phyloP scores from a whole-genome alignment of 2,888 invertebrate genomes.

The Drosophila imparisetae region DNA sequence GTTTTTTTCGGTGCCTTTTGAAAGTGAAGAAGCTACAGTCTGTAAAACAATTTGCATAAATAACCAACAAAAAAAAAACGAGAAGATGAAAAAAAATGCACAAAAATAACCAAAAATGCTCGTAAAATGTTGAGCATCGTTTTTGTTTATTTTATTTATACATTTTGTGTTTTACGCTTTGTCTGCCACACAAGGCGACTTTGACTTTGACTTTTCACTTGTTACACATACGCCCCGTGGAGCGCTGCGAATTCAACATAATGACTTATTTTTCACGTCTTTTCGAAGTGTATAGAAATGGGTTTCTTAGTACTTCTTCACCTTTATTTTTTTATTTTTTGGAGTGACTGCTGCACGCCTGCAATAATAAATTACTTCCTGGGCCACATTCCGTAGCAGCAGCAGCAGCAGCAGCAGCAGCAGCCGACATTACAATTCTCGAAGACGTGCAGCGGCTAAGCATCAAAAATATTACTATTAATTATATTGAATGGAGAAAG shows the following conservation, averaged over 20 bases:
- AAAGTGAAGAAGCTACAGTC: conserved; percentile 58
- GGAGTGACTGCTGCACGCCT: conserved; percentile 41
- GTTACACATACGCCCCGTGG: conserved; percentile 77
- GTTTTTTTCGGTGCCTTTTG: conserved; percentile 49
- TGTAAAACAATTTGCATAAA: conserved; percentile 72
- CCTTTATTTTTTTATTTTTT: conserved; percentile 23
- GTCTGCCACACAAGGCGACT: conserved; percentile 51
- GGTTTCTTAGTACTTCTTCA: conserved; percentile 6
- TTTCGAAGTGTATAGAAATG: conserved; percentile 39
- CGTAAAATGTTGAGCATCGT: conserved; percentile 18
- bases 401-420: conserved; percentile 31
- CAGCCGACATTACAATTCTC: conserved; percentile 65
- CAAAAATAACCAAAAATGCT: conserved; percentile 8
- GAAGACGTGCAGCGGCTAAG: conserved; percentile 59
- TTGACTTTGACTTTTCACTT: conserved; percentile 71
- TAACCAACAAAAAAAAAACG: conserved; percentile 19
- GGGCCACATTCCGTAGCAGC: conserved; percentile 55
- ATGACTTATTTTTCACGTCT: conserved; percentile 36
- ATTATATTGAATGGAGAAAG: conserved; percentile 81
- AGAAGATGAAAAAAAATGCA: neutral
- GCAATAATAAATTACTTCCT: conserved; percentile 79
- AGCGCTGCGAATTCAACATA: conserved; percentile 68
- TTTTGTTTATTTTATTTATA: conserved; percentile 2
- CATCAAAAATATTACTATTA: conserved; percentile 73
- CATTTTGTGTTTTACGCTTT: conserved; percentile 3